Evolutionary conservation across 92 coral and sea anemone species (phyloP).

Genomic region (Siderastrea radians): DNA sequence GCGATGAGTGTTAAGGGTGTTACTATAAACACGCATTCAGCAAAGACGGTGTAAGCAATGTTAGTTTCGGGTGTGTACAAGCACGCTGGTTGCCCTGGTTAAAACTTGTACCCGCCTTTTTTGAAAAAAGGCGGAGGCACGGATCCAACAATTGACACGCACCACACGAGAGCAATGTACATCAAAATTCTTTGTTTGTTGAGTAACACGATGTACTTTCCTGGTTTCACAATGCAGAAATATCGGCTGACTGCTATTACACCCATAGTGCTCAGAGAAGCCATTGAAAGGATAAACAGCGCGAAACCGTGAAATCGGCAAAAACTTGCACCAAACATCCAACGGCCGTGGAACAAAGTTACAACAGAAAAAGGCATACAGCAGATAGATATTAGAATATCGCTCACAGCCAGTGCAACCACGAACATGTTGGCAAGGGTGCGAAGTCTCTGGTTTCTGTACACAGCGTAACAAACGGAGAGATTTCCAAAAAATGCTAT

Average conservation of each 20-base stretch:
- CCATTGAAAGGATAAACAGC: constrained; percentile 13
- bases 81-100: constrained; percentile 60
- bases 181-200: no score
- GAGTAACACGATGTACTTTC: constrained; percentile 17
- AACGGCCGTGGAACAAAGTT: constrained; percentile 21
- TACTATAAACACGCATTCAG: constrained; percentile 23
- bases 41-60: constrained; percentile 25
- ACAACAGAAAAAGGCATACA: constrained; percentile 55
- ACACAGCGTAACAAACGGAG: constrained; percentile 49
- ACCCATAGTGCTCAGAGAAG: constrained; percentile 29
- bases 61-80: constrained; percentile 37
- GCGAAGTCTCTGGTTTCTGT: constrained; percentile 55
- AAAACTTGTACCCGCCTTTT: constrained; percentile 26
- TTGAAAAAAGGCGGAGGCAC: constrained; percentile 31
- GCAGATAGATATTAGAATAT: constrained; percentile 32
- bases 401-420: constrained; percentile 46
- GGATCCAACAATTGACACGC: constrained; percentile 1
- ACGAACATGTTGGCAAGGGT: constrained; percentile 60
- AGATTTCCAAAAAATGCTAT: constrained; percentile 53
- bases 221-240: constrained; percentile 45
- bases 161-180: constrained; percentile 18
- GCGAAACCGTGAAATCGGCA: constrained; percentile 43
- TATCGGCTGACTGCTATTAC: constrained; percentile 44
- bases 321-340: constrained; percentile 23
- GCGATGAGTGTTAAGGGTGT: constrained; percentile 37